A percentile compares a stretch with the other conserved stretches of the same genome.
Evolutionary conservation across 1,140 invertebrate genomes (phyloP).

Genomic region (Scaptomyza montana): DNA sequence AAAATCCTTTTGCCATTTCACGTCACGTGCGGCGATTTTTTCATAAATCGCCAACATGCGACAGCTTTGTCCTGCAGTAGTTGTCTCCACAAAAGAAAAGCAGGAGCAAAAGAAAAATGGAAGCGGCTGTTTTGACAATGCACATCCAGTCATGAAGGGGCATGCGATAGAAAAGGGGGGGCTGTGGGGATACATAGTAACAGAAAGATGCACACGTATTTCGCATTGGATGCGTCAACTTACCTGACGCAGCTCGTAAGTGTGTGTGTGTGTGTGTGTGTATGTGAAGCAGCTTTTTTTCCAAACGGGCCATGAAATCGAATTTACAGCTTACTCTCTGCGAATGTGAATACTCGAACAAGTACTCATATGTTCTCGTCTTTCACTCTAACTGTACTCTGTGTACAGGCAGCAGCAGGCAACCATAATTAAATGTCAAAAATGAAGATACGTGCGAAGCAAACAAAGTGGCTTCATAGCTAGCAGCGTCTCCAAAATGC

Average conservation of each 20-base stretch:
- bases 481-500: constrained; percentile 14
- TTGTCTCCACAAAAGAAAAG: not conserved
- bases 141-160: constrained; percentile 48
- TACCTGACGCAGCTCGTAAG: constrained; percentile 23
- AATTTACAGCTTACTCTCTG: constrained; percentile 60
- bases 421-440: constrained; percentile 80
- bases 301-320: constrained; percentile 61
- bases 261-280: too few relatives aligned
- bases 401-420: constrained; percentile 7
- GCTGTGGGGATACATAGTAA: constrained; percentile 32
- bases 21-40: constrained; percentile 65
- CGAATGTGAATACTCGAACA: not conserved
- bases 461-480: constrained; percentile 51
- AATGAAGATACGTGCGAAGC: constrained; percentile 75
- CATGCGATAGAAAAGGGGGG: not conserved
- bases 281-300: constrained; percentile 54
- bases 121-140: constrained; percentile 76
- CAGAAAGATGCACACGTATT: constrained; percentile 68
- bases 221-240: constrained; percentile 61
- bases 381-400: constrained; percentile 25
- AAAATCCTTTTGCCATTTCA: constrained; percentile 65
- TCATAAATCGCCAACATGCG: constrained; percentile 66
- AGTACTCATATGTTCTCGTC: constrained; percentile 5
- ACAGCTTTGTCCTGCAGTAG: constrained; percentile 64
- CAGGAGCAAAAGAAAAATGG: constrained; percentile 38